These are phyloP conservation scores for Aselliscus stoliczkanus DNA, from an alignment of 2,797 vertebrate genomes.

Conservation along the genomic window DNA sequence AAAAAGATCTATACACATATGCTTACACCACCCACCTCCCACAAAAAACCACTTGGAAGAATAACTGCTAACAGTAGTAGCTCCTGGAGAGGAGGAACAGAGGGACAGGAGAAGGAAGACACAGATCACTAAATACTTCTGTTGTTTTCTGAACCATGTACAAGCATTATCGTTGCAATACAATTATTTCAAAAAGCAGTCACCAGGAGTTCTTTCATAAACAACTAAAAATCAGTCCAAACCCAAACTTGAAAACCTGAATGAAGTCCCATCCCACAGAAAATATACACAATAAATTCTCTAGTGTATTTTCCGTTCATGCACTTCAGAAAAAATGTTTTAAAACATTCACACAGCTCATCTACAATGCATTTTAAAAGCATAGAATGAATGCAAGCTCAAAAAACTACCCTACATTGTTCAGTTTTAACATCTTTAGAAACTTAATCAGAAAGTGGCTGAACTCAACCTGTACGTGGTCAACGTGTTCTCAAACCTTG, in stretches of 20 bases:
- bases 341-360: constrained; percentile 17
- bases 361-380: constrained; percentile 44
- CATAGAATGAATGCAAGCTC: not conserved
- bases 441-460: not conserved
- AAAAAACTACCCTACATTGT: not conserved
- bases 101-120: not conserved
- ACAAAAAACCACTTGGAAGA: not conserved
- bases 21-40: not conserved
- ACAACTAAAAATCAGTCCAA: constrained; percentile 25
- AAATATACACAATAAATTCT: constrained; percentile 9
- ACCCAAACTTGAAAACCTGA: constrained; percentile 32
- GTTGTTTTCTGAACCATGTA: constrained; percentile 27
- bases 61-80: not conserved
- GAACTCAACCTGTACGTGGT: not conserved
- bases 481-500: not conserved
- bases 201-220: constrained; percentile 33
- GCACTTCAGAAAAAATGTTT: constrained; percentile 14
- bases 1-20: not conserved
- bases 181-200: not conserved
- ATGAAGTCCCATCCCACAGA: constrained; percentile 22
- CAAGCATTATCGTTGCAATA: constrained; percentile 49
- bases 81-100: not conserved
- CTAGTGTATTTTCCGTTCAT: not conserved
- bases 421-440: constrained; percentile 6
- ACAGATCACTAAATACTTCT: constrained; percentile 8